Evolutionary conservation across 2,888 invertebrate species (phyloP).

Genomic region (Argynnis bischoffii): DNA sequence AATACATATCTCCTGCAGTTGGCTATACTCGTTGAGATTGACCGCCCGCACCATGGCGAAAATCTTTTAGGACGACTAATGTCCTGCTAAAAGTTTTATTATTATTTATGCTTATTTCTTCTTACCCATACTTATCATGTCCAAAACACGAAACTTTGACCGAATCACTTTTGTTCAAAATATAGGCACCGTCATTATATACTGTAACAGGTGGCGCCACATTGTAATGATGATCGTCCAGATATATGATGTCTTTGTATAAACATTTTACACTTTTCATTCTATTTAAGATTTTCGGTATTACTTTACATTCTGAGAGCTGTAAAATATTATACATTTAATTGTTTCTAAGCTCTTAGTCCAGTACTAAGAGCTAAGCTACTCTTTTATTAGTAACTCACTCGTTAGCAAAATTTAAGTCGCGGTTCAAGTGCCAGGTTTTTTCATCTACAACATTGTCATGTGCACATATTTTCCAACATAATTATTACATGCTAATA

Average conservation of each 20-base stretch:
- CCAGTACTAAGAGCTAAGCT: too few species aligned
- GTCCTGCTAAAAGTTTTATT: too few species aligned
- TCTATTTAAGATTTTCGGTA: slow-evolving; percentile 39
- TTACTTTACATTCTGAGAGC: slow-evolving; percentile 44
- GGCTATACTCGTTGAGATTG: too few species aligned
- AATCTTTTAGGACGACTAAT: too few species aligned
- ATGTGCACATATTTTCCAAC: too few species aligned
- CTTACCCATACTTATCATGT: slow-evolving; percentile 55
- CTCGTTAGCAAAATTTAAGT: too few species aligned
- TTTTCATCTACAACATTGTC: too few species aligned
- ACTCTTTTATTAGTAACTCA: too few species aligned
- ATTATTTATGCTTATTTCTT: not conserved
- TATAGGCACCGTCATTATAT: slow-evolving; percentile 81
- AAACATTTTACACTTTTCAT: slow-evolving; percentile 45
- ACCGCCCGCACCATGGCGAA: too few species aligned
- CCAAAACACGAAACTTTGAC: slow-evolving; percentile 85
- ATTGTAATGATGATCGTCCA: slow-evolving; percentile 43
- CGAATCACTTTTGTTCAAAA: slow-evolving; percentile 86
- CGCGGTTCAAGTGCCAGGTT: too few species aligned
- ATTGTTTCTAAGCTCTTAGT: not conserved
- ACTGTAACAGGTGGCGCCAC: slow-evolving; percentile 49
- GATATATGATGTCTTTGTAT: slow-evolving; percentile 51
- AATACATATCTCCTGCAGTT: too few species aligned
- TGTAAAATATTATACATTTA: slow-evolving; percentile 26
- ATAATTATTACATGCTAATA: too few species aligned